Evolutionary conservation across 2,888 invertebrate species (phyloP).

Genomic region (Hymenopus coronatus): DNA sequence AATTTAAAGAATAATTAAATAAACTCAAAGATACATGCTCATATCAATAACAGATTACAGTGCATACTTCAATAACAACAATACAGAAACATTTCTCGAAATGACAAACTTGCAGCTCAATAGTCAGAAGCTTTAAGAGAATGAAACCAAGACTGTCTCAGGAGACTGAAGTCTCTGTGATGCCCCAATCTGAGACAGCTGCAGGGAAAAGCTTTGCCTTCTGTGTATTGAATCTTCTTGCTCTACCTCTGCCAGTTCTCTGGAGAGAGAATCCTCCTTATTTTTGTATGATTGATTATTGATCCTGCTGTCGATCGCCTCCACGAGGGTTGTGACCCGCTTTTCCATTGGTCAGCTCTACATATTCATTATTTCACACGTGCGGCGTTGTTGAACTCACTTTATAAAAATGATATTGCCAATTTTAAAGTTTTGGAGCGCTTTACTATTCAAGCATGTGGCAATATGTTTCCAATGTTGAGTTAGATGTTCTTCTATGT

Average conservation of each 20-base stretch:
- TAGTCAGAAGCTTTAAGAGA: not conserved
- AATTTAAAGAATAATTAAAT: no score
- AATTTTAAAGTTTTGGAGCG: no score
- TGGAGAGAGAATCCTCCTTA: not conserved
- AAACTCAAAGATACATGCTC: no score
- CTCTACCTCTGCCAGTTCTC: not conserved
- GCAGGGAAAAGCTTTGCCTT: not conserved
- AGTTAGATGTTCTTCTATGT: no score
- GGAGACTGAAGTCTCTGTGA: not conserved
- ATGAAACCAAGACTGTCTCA: not conserved
- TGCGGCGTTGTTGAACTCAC: not conserved
- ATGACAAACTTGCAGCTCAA: no score
- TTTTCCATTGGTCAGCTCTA: not conserved
- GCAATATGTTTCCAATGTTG: no score
- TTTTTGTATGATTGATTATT: not conserved
- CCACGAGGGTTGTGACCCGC: not conserved
- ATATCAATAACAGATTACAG: no score
- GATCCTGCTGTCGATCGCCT: not conserved
- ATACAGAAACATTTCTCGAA: no score
- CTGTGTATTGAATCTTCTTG: not conserved
- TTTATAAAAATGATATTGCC: no score
- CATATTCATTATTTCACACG: not conserved
- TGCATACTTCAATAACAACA: no score
- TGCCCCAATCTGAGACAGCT: not conserved
- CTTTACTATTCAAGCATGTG: no score